Evolutionary conservation across 2,888 invertebrate genomes (phyloP).

Genomic region (Protula sp.): DNA sequence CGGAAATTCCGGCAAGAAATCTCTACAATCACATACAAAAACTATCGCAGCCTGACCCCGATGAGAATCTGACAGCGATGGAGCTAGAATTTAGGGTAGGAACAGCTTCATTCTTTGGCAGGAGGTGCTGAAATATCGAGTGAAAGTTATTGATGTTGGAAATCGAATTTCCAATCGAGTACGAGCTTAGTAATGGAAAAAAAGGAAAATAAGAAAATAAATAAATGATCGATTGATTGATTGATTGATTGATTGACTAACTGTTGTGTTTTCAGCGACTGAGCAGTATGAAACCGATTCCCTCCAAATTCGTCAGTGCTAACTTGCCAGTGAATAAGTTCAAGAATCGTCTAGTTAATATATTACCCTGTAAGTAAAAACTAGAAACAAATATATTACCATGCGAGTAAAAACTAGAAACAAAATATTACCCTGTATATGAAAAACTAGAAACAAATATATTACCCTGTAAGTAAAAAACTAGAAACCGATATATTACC

Average conservation of each 20-base stretch:
- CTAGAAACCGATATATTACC: slow-evolving; percentile 98
- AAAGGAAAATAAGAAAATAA: no score
- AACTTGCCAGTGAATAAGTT: slow-evolving; percentile 95
- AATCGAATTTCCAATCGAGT: no score
- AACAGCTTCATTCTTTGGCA: background rate
- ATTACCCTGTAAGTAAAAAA: no score
- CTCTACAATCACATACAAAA: slow-evolving; percentile 93
- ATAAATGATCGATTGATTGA: no score
- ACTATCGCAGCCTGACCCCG: slow-evolving; percentile 69
- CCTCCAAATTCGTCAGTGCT: slow-evolving; percentile 88
- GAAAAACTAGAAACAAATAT: no score
- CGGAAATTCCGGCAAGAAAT: slow-evolving; percentile 92
- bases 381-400: background rate
- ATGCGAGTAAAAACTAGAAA: background rate
- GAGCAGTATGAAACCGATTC: slow-evolving; percentile 87
- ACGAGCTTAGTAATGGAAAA: no score
- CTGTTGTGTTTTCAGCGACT: slow-evolving; percentile 64
- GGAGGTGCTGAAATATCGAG: background rate
- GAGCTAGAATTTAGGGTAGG: slow-evolving; percentile 49
- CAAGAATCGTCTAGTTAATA: slow-evolving; percentile 96
- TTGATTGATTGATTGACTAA: no score
- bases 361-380: slow-evolving; percentile 70
- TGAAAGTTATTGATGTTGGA: background rate
- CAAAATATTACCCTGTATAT: background rate
- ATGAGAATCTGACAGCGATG: slow-evolving; percentile 51